Evolutionary conservation across 2,113 vertebrate genomes (phyloP).

Genomic region (Girardinichthys multiradiatus): DNA sequence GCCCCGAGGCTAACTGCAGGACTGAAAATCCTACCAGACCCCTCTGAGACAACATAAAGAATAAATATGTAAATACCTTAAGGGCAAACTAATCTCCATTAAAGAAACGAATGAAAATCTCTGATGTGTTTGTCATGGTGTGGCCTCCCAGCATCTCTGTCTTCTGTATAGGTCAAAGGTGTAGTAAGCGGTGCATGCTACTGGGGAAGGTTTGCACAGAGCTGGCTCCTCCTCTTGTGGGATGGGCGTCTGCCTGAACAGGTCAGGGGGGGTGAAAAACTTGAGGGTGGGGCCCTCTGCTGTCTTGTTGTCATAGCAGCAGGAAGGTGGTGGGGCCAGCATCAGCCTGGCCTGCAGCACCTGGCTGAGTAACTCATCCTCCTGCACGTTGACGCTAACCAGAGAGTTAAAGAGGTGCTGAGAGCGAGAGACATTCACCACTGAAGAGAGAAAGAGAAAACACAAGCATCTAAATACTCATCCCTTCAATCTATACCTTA

Average conservation of each 20-base stretch:
- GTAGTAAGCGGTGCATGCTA: not conserved
- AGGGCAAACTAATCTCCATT: too few relatives aligned
- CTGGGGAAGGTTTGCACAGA: not conserved
- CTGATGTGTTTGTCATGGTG: slow-evolving; percentile 10
- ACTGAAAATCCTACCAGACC: too few relatives aligned
- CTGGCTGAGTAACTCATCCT: slow-evolving; percentile 79
- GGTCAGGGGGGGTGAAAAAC: slow-evolving; percentile 41
- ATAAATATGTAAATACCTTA: too few relatives aligned
- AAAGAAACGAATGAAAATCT: too few relatives aligned
- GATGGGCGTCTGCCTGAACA: slow-evolving; percentile 59
- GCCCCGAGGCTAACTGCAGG: too few relatives aligned
- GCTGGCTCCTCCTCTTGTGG: slow-evolving; percentile 29
- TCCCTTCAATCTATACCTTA: too few relatives aligned
- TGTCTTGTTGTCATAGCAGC: slow-evolving; percentile 54
- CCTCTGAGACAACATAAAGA: too few relatives aligned
- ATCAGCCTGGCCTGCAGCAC: slow-evolving; percentile 73
- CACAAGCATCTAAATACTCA: too few relatives aligned
- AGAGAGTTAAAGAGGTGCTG: slow-evolving; percentile 81
- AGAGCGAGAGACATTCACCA: slow-evolving; percentile 82
- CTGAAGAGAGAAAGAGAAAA: slow-evolving; percentile 53
- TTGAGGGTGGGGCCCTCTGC: slow-evolving; percentile 37
- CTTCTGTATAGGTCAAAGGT: slow-evolving; percentile 64
- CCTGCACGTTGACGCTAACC: slow-evolving; percentile 81
- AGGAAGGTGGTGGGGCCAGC: slow-evolving; percentile 52
- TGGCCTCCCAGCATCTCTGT: slow-evolving; percentile 41